A percentile compares a stretch with the other conserved stretches of the same genome.
Conservation (phyloP, 1,140 invertebrate species). For the Brachystomella parvula region DNA sequence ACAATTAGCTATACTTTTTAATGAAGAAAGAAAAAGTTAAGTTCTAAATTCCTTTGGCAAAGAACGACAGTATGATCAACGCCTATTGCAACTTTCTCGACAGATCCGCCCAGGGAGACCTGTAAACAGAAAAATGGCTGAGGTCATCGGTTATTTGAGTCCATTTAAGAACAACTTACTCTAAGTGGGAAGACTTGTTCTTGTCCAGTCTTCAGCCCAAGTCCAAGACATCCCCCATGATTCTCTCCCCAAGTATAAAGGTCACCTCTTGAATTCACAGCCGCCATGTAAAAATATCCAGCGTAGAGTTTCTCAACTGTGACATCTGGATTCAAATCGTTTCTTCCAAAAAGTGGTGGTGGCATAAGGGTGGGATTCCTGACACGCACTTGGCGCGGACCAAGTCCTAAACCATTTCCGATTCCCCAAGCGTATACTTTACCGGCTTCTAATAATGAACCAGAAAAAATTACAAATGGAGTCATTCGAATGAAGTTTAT, state of each 20-base stretch:
- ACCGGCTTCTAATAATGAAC: constrained; percentile 56
- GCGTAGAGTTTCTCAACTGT: constrained; percentile 58
- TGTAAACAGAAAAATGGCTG: constrained; percentile 39
- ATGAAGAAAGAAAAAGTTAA: too few species aligned
- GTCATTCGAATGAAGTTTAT: constrained; percentile 16
- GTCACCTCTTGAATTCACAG: constrained; percentile 68
- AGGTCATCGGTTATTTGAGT: not conserved
- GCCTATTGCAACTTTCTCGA: constrained; percentile 64
- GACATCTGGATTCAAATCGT: constrained; percentile 64
- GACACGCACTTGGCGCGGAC: constrained; percentile 59
- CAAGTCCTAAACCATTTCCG: constrained; percentile 73
- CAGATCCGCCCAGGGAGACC: constrained; percentile 64
- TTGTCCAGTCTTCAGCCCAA: constrained; percentile 41
- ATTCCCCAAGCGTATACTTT: constrained; percentile 87
- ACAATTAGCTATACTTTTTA: too few species aligned
- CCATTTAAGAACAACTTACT: not conserved
- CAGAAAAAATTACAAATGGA: constrained; percentile 25
- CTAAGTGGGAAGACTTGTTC: not conserved
- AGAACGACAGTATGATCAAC: constrained; percentile 75
- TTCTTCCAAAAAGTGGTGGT: constrained; percentile 69
- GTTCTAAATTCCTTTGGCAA: constrained; percentile 48
- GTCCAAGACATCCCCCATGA: constrained; percentile 67
- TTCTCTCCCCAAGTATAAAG: constrained; percentile 87
- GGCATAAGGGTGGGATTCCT: constrained; percentile 63
- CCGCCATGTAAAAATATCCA: constrained; percentile 71